These are phyloP conservation scores for Anguilla rostrata DNA, from an alignment of 2,113 vertebrate genomes.

Conservation along the genomic window DNA sequence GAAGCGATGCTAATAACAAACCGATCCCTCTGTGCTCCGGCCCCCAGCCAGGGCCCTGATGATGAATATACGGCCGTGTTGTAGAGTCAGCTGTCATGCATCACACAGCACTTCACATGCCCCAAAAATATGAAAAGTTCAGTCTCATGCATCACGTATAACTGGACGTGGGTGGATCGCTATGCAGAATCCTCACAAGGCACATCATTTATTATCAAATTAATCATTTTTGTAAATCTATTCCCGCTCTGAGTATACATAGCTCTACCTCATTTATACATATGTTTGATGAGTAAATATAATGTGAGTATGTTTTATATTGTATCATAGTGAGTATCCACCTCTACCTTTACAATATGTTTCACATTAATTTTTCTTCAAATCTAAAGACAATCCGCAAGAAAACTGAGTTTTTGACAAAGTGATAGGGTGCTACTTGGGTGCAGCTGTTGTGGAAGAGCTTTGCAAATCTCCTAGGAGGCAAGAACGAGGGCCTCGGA, in stretches of 20 bases:
- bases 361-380: too few relatives aligned
- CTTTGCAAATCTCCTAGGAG: not conserved
- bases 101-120: conserved; percentile 31
- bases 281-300: not conserved
- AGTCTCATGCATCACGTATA: conserved; percentile 1
- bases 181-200: conserved; percentile 13
- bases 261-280: not conserved
- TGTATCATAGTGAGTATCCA: too few relatives aligned
- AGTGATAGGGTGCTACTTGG: too few relatives aligned
- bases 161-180: not conserved
- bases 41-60: not conserved
- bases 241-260: not conserved
- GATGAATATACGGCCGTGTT: not conserved
- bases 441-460: not conserved
- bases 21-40: conserved; percentile 19
- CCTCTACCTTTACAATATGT: too few relatives aligned
- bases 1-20: conserved; percentile 51
- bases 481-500: not conserved
- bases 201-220: not conserved
- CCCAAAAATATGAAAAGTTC: conserved; percentile 22
- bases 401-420: too few relatives aligned
- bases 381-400: too few relatives aligned
- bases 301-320: too few relatives aligned
- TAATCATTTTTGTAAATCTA: not conserved
- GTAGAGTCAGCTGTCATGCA: conserved; percentile 25